Base-by-base conservation (phyloP, 2,113 vertebrate species). In the Lichenostomus cassidix region DNA sequence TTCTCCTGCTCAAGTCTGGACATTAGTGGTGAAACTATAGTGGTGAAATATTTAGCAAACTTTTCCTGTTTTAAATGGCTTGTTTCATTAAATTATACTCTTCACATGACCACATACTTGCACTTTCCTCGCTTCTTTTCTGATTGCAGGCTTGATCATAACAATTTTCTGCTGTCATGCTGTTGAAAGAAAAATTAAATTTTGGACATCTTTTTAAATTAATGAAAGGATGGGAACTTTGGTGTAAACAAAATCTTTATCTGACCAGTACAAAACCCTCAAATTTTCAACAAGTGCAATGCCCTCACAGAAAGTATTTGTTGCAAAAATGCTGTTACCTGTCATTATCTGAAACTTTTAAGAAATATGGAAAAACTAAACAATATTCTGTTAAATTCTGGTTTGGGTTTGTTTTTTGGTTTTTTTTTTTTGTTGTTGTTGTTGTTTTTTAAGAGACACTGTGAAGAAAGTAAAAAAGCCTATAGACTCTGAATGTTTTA, bases 221-320 rank as follows among this genome's bases (percentile, higher is more conserved):
- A 42, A 18, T 19, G 8, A 56, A 83, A 89, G 24, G 3, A 17
- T 65, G 27, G 11, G 29, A 58, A 76, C 3, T 77, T 31, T 9
- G 7, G 1, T 58, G 3, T 64, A 56, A 77, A 80, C 50, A 47
- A 44, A 70, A 10, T 47, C 37, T 74, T 85, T 70, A 4, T 63
- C 29, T 73, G 15, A 42, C 18, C 12, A 71, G 16, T 52, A 37
- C 24, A 29, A 92, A 90, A 44, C 7, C 0, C 12, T 39, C 6
- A 24, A 29, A 3, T 58, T 71, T 49, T 67, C 37, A n/a, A 22
- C 15, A 46, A 91, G 5, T 70, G 12, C 1, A 6, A 0, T 33
- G 11, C 9, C 5, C 17, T 83, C 3, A 17, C 13, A 42, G 25
- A 85, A 50, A 2, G n/a, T 22, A n/a, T 2, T 62, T 1, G 0